Evolutionary conservation across 2,113 vertebrate genomes (phyloP), one percentile per base, ranked within the genome.

Genomic region (Scomber scombrus): DNA sequence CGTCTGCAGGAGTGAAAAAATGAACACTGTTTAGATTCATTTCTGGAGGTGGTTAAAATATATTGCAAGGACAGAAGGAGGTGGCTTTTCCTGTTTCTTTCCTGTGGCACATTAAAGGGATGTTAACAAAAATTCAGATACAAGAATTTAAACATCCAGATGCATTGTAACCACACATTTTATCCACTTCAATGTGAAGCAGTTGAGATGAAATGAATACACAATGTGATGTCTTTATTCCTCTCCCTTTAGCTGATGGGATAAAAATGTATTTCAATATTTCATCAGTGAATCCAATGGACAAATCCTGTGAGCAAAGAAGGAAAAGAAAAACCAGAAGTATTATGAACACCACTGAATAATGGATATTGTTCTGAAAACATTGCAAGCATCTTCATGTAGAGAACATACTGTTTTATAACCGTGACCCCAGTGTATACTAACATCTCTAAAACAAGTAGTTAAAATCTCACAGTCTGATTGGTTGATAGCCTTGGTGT

Each of bases 1-100:
- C 98, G 96, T 89, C 98, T 99, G 5, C 7, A 21, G 23, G 11
- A 90, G 71, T 75, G 49, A 50, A 71, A 65, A 82, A 57, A 21
- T 12, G 23, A 26, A 62, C 47, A 40, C 9, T 40, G 34, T 40
- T 40, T 40, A 9, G 7, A 40, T 9, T 18, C 3, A 9, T 3
- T 26, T 13, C 49, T 4, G 18, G 34, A 9, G 15, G 1, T 43
- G 40, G 10, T 12, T 70, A 7, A 74, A 43, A 46, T 19, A 43
- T 14, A 34, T 4, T 47, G 15, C n/a, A 19, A 16, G 12, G 40
- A 57, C 61, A 11, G 19, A 11, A 1, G 49, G 26, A 60, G 15
- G 5, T 26, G 21, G 21, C 13, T 45, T 19, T 5, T 26, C 23
- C 23, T 26, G 23, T 26, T 2, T 26, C 23, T 26, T 26, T 26